Conservation (phyloP, 1,140 invertebrate genomes). For the Zeugodacus cucurbitae region DNA sequence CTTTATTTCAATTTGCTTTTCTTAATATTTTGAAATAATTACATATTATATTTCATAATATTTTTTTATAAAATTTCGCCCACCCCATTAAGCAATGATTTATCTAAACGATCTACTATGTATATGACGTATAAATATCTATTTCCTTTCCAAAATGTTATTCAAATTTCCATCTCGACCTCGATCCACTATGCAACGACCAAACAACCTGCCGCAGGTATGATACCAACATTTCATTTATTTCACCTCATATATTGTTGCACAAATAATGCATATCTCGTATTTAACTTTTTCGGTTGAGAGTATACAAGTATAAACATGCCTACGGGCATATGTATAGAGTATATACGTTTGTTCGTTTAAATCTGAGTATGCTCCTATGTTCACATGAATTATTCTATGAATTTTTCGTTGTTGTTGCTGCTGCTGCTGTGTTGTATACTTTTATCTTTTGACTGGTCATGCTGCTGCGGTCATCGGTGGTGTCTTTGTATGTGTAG, state of each 20-base stretch:
- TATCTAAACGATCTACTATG: no score
- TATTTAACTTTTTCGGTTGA: not conserved
- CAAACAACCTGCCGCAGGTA: not conserved
- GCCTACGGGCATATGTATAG: not conserved
- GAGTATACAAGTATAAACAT: not conserved
- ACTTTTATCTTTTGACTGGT: not conserved
- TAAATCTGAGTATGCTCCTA: no score
- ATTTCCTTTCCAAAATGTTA: not conserved
- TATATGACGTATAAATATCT: not conserved
- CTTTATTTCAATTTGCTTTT: no score
- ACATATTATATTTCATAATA: no score
- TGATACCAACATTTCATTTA: not conserved
- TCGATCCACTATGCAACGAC: not conserved
- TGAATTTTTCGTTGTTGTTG: not conserved
- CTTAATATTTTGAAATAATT: no score
- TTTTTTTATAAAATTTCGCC: no score
- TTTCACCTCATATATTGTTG: not conserved
- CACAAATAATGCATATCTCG: not conserved
- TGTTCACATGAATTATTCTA: not conserved
- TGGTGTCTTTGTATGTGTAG: not conserved
- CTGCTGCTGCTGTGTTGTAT: not conserved
- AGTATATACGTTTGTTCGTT: no score
- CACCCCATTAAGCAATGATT: no score
- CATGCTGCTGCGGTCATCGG: not conserved
- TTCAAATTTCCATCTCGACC: not conserved